Conservation (phyloP, 2,797 vertebrate genomes). For the Aeoliscus strigatus region DNA sequence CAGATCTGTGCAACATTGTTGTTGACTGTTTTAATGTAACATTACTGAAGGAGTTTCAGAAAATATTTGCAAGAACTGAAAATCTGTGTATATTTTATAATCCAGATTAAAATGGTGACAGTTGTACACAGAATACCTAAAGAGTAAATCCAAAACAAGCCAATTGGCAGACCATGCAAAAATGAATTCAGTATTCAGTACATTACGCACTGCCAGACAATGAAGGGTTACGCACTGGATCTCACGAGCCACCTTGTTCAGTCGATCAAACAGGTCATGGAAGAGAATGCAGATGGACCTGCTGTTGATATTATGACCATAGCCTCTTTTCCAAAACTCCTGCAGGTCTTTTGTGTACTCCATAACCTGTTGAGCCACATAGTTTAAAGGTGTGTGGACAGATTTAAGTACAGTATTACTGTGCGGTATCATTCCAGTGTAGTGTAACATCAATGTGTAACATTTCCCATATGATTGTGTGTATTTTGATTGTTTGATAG, state of each 20-base stretch:
- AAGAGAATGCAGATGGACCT: constrained; percentile 90
- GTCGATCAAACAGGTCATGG: constrained; percentile 85
- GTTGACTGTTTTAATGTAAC: too few relatives aligned
- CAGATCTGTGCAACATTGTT: too few relatives aligned
- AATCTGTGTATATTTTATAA: too few relatives aligned
- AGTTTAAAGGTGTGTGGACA: not conserved
- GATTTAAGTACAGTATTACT: constrained; percentile 1
- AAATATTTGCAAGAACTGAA: too few relatives aligned
- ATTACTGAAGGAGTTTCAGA: too few relatives aligned
- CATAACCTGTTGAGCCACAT: constrained; percentile 77
- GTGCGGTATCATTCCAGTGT: constrained; percentile 9
- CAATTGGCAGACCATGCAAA: too few relatives aligned
- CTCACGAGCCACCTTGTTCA: constrained; percentile 77
- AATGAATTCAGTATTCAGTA: too few relatives aligned
- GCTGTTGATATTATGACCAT: constrained; percentile 89
- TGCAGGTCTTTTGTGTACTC: constrained; percentile 92
- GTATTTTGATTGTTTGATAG: too few relatives aligned
- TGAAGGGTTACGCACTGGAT: constrained; percentile 51
- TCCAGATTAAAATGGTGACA: too few relatives aligned
- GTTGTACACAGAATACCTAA: too few relatives aligned
- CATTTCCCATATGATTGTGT: constrained; percentile 20
- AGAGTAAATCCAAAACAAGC: too few relatives aligned
- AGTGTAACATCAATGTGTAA: constrained; percentile 16
- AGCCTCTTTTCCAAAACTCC: constrained; percentile 92
- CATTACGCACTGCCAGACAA: not conserved